Evolutionary conservation across 2,888 invertebrate species (phyloP).

Genomic region (Harpagoxenus sublaevis): DNA sequence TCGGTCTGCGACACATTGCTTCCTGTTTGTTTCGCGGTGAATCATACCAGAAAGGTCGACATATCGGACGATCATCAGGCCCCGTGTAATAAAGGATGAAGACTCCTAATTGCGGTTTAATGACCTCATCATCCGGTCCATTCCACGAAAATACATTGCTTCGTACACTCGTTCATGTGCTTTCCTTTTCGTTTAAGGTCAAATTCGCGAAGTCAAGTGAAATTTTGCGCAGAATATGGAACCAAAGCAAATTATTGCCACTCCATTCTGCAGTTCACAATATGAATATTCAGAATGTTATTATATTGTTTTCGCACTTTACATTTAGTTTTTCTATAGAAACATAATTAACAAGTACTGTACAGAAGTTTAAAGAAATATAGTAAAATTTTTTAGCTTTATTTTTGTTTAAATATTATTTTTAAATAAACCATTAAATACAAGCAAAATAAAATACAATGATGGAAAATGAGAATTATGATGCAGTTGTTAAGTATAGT

Average conservation of each 20-base stretch:
- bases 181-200: slow-evolving; percentile 25
- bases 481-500: neutral
- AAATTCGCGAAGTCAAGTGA: neutral
- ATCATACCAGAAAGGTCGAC: slow-evolving; percentile 59
- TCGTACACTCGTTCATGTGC: slow-evolving; percentile 26
- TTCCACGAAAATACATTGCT: slow-evolving; percentile 37
- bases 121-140: slow-evolving; percentile 46
- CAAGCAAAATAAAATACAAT: neutral
- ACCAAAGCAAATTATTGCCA: neutral
- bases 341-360: neutral
- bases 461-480: neutral
- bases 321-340: neutral
- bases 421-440: neutral
- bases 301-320: neutral
- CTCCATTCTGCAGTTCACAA: neutral
- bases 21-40: slow-evolving; percentile 69
- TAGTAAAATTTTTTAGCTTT: neutral
- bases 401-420: neutral
- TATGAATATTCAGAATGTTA: neutral
- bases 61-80: slow-evolving; percentile 55
- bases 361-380: no score
- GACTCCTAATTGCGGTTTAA: slow-evolving; percentile 63
- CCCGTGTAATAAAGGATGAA: slow-evolving; percentile 47
- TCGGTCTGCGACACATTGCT: slow-evolving; percentile 70
- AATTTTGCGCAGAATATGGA: neutral